Base-by-base conservation (phyloP, 2,113 vertebrate genomes). In the Lycocorax pyrrhopterus region DNA sequence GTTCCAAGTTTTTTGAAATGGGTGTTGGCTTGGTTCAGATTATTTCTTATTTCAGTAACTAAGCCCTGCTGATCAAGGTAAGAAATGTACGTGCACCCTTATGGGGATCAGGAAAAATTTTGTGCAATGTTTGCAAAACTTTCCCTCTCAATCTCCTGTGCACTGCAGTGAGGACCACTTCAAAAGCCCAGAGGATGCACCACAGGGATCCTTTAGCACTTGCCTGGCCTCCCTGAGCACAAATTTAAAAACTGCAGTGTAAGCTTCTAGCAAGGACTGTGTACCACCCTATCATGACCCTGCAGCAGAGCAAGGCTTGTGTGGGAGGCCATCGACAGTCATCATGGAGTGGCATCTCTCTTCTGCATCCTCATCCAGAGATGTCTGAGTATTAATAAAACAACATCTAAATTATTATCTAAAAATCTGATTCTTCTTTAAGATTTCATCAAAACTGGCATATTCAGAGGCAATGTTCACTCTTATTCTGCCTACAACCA, bases 321-420 rank as follows among this genome's bases (percentile, higher is more conserved):
- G 21, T 1, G 1, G 13, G 71, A 63, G 20, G 16, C 52, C 86
- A 27, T 6, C 1, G 1, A 13, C 13, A 13, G 19, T 11, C n/a
- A 7, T 25, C 19, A 10, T 3, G 8, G 46, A 69, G 3, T 26
- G 22, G 9, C 18, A 33, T 27, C 17, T 49, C 56, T 39, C 37
- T 35, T 69, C 41, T 29, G 51, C 4, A 0, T 18, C 43, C 32
- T 39, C 49, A 74, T 25, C 7, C 21, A 26, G 51, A 41, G 64
- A 74, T 55, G 71, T 12, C 32, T 5, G 6, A 68, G 15, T 58
- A 25, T 37, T 15, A 20, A 15, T 35, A 32, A 39, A 87, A 59
- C 5, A 47, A 8, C 30, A 27, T 21, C 39, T 43, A 63, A 59
- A 72, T 44, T 66, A 4, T 43, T 18, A 46, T 10, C 41, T 51